Percentiles rank a stretch among this genome's conserved stretches.
These are phyloP conservation scores for Alitta virens DNA, from an alignment of 2,888 invertebrate species.

Conservation along the genomic window DNA sequence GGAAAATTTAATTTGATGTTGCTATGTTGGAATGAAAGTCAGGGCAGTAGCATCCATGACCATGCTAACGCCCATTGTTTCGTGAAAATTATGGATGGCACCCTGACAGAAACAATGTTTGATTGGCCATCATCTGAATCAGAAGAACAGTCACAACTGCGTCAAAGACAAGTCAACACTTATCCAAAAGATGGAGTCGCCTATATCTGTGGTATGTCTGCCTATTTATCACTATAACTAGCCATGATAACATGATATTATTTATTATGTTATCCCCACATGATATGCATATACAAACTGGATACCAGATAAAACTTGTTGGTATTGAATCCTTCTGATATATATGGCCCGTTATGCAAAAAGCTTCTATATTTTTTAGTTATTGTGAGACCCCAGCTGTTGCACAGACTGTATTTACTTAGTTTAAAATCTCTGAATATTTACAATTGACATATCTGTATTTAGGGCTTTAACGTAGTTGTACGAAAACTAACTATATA, in stretches of 20 bases:
- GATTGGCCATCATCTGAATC: conserved; percentile 69
- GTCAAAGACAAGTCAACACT: conserved; percentile 67
- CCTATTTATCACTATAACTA: no score
- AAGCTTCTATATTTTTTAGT: no score
- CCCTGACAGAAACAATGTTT: conserved; percentile 78
- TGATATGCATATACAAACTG: background rate
- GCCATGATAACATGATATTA: background rate
- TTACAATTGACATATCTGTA: no score
- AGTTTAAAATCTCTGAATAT: no score
- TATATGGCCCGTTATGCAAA: no score
- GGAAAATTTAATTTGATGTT: conserved; percentile 96
- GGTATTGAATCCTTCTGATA: no score
- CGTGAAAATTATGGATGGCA: conserved; percentile 85
- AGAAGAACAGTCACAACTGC: conserved; percentile 59
- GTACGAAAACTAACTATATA: no score
- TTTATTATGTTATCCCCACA: background rate
- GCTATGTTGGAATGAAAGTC: conserved; percentile 96
- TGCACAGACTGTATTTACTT: no score
- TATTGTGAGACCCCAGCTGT: no score
- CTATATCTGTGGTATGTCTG: conserved; percentile 87
- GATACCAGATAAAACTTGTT: no score
- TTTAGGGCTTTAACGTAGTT: no score
- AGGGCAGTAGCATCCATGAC: conserved; percentile 92
- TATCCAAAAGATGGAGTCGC: conserved; percentile 77
- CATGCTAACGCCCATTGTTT: conserved; percentile 92